These are phyloP conservation scores for Tapirus terrestris DNA, from an alignment of 2,113 vertebrate genomes.

Conservation along the genomic window DNA sequence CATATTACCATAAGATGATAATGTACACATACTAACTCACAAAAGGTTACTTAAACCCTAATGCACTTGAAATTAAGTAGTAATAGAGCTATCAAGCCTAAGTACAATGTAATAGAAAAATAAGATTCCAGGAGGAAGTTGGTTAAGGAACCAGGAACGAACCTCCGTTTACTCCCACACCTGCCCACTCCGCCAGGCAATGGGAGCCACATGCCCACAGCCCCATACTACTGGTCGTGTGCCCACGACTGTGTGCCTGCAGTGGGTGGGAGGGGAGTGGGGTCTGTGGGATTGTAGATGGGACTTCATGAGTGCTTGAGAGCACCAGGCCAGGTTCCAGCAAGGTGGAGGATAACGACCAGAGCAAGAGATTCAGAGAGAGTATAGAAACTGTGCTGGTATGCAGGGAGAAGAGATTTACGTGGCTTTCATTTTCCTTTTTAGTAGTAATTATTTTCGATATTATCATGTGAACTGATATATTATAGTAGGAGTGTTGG, in stretches of 20 bases:
- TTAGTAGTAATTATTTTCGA: not conserved
- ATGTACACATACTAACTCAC: not conserved
- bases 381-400: not conserved
- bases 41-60: not conserved
- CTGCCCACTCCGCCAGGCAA: not conserved
- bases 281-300: not conserved
- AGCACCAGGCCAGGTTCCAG: not conserved
- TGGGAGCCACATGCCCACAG: not conserved
- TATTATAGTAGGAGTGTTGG: not conserved
- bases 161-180: not conserved
- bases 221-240: too few relatives aligned
- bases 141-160: not conserved
- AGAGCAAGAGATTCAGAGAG: not conserved
- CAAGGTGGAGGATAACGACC: too few relatives aligned
- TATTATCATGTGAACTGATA: not conserved
- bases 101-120: not conserved
- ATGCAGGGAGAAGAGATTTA: not conserved
- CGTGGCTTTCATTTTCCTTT: not conserved
- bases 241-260: rapidly evolving
- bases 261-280: too few relatives aligned
- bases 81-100: not conserved
- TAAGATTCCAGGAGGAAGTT: not conserved
- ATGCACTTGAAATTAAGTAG: not conserved
- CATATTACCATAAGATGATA: not conserved
- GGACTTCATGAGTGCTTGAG: not conserved